Evolutionary conservation across 2,113 vertebrate genomes (phyloP), one percentile per base, ranked within the genome.

Genomic region (Archilochus colubris): DNA sequence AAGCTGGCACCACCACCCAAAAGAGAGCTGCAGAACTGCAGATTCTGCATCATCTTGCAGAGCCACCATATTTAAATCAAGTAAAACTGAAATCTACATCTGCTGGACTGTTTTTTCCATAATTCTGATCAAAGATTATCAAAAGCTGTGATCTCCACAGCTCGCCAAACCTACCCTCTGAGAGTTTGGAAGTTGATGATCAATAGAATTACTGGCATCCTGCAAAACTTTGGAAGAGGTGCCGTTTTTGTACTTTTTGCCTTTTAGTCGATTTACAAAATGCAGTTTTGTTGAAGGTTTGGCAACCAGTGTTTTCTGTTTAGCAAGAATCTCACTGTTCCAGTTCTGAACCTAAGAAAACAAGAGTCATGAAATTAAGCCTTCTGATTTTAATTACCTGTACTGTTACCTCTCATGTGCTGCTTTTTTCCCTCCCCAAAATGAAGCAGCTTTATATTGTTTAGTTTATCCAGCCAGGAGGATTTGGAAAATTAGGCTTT

Each of bases 211-310:
- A 95, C 99, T 99, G 97, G 99, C 95, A 92, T 99, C 99, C 92
- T 99, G 99, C 80, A 99, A 98, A 81, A 99, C 98, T 94, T 99
- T 99, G 70, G 97, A 97, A 93, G 98, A 97, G 68, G 98, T 94
- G 79, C 97, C 96, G 1, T 93, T 91, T 97, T 99, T 99, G 96
- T 98, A 98, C 94, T 99, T 99, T 94, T 99, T 99, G 86, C 99
- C 98, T 82, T 98, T 98, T 51, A 99, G 97, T 82, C 99, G 98
- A 93, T 95, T 99, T 93, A 99, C 98, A 92, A 99, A 99, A 95
- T 99, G 98, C n/a, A 99, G 98, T 96, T 99, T 99, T 91, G 99
- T 98, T 91, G 99, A 99, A 91, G 97, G 97, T 95, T 99, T 99
- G 62, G 97, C 97, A 94, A 98, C 63, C 21, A 98, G 96, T 27